phyloP scores from a whole-genome alignment of 2,888 invertebrate species.

The Meta bourneti region DNA sequence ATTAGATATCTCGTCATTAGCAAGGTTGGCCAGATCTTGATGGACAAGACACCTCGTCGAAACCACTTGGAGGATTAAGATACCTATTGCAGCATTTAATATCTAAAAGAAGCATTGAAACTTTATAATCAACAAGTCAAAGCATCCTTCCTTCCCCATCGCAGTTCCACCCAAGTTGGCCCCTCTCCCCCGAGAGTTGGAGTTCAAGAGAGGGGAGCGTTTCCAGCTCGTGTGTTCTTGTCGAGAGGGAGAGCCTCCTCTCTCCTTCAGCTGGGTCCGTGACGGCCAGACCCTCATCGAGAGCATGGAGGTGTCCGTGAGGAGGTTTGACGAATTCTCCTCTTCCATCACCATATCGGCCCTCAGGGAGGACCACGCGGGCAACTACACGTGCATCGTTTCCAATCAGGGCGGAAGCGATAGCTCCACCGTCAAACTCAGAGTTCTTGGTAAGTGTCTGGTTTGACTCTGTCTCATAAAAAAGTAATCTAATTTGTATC shows the following conservation, averaged over 20 bases:
- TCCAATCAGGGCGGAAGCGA: constrained; percentile 70
- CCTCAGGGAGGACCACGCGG: constrained; percentile 63
- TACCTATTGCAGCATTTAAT: no score
- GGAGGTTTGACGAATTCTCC: constrained; percentile 72
- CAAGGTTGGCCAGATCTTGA: no score
- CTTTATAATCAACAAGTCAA: no score
- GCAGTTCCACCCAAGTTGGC: constrained; percentile 67
- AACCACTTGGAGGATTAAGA: no score
- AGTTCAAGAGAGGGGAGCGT: constrained; percentile 69
- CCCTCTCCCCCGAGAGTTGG: constrained; percentile 51
- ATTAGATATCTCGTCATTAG: no score
- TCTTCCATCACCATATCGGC: constrained; percentile 64
- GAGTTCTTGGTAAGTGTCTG: constrained; percentile 61
- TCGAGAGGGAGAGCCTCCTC: constrained; percentile 69
- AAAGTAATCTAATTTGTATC: not conserved
- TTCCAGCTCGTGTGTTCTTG: constrained; percentile 69
- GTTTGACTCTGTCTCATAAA: not conserved
- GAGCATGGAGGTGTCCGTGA: constrained; percentile 49
- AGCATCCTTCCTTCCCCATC: not conserved
- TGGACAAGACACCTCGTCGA: no score
- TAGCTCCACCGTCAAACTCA: constrained; percentile 61
- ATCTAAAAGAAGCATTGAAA: no score
- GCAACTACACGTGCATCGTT: constrained; percentile 75
- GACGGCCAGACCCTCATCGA: constrained; percentile 68
- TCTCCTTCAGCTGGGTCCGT: constrained; percentile 71